Conservation (phyloP, 1,140 invertebrate genomes). For the Sweltsa coloradensis region DNA sequence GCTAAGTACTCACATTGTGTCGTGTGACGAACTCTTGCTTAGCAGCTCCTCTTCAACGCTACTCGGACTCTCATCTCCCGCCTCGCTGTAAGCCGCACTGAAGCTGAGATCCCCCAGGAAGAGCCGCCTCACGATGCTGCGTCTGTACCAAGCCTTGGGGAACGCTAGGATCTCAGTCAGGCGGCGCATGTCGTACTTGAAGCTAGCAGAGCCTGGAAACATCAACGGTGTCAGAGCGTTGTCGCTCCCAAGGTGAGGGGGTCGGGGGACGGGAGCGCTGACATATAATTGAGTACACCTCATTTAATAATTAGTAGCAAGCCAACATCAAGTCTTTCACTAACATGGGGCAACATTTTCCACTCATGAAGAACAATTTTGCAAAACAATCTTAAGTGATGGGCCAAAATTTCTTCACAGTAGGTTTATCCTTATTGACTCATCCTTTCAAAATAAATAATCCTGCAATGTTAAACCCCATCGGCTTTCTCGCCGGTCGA, state of each 20-base stretch:
- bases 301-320: background rate
- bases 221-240: conserved; percentile 76
- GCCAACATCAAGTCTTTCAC: background rate
- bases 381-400: background rate
- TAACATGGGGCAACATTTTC: background rate
- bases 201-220: conserved; percentile 94
- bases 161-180: conserved; percentile 94
- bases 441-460: no score
- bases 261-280: no score
- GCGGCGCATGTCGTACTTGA: conserved; percentile 98
- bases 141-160: conserved; percentile 94
- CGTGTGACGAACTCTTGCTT: background rate
- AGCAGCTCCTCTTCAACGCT: conserved; percentile 23
- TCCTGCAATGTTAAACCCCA: no score
- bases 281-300: background rate
- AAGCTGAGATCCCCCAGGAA: conserved; percentile 82
- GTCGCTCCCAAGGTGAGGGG: conserved; percentile 11
- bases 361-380: background rate
- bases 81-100: conserved; percentile 36
- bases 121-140: conserved; percentile 80
- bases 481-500: no score
- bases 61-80: conserved; percentile 25
- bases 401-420: no score
- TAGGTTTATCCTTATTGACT: no score
- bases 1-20: background rate